Percentiles rank a stretch among this genome's conserved stretches.
phyloP scores from a whole-genome alignment of 1,140 invertebrate genomes.

The Ceratoteleas bidentatus region DNA sequence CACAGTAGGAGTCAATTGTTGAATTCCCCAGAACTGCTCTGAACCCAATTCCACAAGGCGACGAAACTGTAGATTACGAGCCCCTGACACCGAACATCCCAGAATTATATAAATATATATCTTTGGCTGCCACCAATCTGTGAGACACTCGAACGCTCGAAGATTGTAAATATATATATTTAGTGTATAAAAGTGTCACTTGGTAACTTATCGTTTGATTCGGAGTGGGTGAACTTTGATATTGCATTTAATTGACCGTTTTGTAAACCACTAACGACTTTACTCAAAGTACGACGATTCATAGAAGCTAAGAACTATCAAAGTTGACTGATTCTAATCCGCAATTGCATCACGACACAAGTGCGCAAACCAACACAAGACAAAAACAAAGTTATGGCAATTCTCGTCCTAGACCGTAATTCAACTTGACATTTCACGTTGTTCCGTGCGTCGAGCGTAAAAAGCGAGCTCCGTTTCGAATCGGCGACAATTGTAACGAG shows the following conservation, averaged over 20 bases:
- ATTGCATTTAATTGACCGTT: neutral
- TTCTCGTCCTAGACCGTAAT: constrained; percentile 65
- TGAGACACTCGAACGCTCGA: constrained; percentile 34
- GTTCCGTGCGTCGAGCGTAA: constrained; percentile 49
- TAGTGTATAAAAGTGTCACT: constrained; percentile 54
- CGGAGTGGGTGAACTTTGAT: constrained; percentile 35
- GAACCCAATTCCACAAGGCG: too few species aligned
- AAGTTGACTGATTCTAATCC: constrained; percentile 47
- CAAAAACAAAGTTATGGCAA: constrained; percentile 7
- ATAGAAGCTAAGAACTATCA: constrained; percentile 1
- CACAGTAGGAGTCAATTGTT: too few species aligned
- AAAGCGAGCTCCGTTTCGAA: constrained; percentile 37
- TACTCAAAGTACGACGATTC: neutral
- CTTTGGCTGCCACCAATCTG: constrained; percentile 48
- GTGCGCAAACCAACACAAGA: constrained; percentile 6
- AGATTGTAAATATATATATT: constrained; percentile 64
- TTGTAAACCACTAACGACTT: neutral
- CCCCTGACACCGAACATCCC: too few species aligned
- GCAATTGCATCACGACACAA: constrained; percentile 57
- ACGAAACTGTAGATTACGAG: too few species aligned
- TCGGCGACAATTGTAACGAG: constrained; percentile 16
- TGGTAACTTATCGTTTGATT: constrained; percentile 24
- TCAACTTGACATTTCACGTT: constrained; percentile 64
- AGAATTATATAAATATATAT: neutral
- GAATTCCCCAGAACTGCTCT: too few species aligned